Evolutionary conservation across 2,113 vertebrate species (phyloP), one percentile per base, ranked within the genome.

Genomic region (Pogonocichla stellata): DNA sequence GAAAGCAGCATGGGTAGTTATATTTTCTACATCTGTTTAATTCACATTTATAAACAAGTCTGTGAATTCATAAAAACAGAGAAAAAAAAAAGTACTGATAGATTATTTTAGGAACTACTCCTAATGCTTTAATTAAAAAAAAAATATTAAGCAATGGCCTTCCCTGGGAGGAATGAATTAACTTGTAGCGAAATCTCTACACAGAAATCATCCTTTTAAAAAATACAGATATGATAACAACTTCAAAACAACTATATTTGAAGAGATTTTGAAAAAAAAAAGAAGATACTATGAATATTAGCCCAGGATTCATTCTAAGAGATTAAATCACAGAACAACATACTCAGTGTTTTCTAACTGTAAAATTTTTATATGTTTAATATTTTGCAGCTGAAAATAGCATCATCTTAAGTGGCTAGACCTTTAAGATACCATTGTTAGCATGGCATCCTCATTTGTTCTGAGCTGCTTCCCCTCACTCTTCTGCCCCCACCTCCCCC

Each of bases 1-100:
- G 80, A 84, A 96, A 95, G 38, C 51, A 72, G 50, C 77, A 89
- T 19, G 75, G 9, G 11, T 88, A 96, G 95, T 97, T 96, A 94
- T 86, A 70, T 86, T 87, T 94, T 78, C 86, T 50, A 80, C 23
- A 62, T 80, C 74, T 96, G 42, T 85, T 95, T 92, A 95, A 65
- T 31, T 38, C 82, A 81, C 19, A 71, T 95, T 96, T 95, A 86
- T 48, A 93, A 94, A 53, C 28, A 84, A 82, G 25, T 61, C 48
- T 89, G 26, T 51, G 18, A 47, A 86, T 79, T 92, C 33, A 57
- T 56, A 61, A 86, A 96, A 72, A 74, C 5, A 22, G 7, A 10
- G 80, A 65, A 28, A 43, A 36, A 60, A 47, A 45, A 26, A 26
- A 4, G 14, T 78, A 11, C n/a, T 62, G 8, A 8, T 31, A 42